Evolutionary conservation across 2,888 invertebrate genomes (phyloP), one percentile per base, ranked within the genome.

Genomic region (Celastrina argiolus): DNA sequence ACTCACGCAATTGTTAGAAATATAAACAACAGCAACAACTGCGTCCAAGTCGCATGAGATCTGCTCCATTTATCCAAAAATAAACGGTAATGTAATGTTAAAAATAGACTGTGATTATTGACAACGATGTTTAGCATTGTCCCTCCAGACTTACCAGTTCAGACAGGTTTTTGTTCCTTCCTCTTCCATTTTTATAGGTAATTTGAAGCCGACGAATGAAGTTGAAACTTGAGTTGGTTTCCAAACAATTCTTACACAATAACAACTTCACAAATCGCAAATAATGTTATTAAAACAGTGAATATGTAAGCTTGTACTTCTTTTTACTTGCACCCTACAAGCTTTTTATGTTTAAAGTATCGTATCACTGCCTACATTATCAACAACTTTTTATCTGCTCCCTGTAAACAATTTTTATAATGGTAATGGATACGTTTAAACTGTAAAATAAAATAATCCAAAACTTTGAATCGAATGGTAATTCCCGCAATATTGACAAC

Each of bases 41-140:
- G 71, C 75, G 83, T 82, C 72, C 69, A 69, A 74, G 69, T 72
- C 78, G 74, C 76, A 76, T 78, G 80, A 78, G 78, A 78, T 79
- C 77, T 82, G 87, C 75, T 88, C 86, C 77, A 85, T 79, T 84
- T 84, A 70, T 83, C 89, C 88, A 87, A 83, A 88, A 88, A 88
- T 90, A 90, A 80, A 82, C 77, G 75, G 75, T 76, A 85, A 82
- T 85, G 81, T 82, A 82, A 76, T 75, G 76, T 74, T 83, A 80
- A 75, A 87, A 89, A 88, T 88, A 88, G 85, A 80, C 61, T 61
- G 22, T 78, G 78, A 80, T 81, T 83, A 82, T 84, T 85, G 83
- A 83, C 80, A 82, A 18, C 22, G 45, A 5, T 34, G 5, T 2
- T 61, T 81, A 84, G 83, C 75, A 76, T 70, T 66, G 58, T 67